Conservation (phyloP, 2,797 vertebrate genomes). For the Danio jaintianensis region DNA sequence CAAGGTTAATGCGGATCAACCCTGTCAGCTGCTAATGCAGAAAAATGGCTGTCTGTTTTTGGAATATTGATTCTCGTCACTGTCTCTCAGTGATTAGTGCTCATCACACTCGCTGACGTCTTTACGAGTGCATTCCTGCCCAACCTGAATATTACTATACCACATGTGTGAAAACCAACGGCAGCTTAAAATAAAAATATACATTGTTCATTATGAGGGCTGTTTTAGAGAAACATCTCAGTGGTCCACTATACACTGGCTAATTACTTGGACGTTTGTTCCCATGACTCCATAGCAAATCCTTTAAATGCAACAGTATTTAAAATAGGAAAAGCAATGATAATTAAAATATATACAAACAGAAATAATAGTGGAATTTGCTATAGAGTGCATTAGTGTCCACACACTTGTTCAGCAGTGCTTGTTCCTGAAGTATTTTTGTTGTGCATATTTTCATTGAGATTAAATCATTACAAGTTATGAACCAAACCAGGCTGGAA, state of each 20-base stretch:
- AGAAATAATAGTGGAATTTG: too few relatives aligned
- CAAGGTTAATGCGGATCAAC: constrained; percentile 44
- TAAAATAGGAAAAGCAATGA: too few relatives aligned
- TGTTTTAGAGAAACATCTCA: constrained; percentile 17
- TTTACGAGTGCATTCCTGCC: constrained; percentile 24
- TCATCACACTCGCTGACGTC: constrained; percentile 27
- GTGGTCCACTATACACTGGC: not conserved
- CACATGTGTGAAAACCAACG: constrained; percentile 15
- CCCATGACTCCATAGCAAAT: too few relatives aligned
- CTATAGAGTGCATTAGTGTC: too few relatives aligned
- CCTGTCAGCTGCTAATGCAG: constrained; percentile 47
- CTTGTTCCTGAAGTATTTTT: too few relatives aligned
- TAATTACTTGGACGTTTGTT: constrained; percentile 25
- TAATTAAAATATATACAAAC: too few relatives aligned
- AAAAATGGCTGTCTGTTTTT: constrained; percentile 49
- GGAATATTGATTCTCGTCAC: constrained; percentile 32
- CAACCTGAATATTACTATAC: constrained; percentile 17
- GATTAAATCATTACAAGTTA: too few relatives aligned
- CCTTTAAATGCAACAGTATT: too few relatives aligned
- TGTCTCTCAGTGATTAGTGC: constrained; percentile 31
- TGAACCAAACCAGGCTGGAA: too few relatives aligned
- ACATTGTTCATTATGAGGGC: not conserved
- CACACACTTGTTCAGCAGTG: too few relatives aligned
- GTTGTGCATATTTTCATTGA: too few relatives aligned
- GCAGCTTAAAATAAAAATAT: not conserved